Conservation (phyloP, 2,797 vertebrate genomes). For the Sternotherus odoratus region DNA sequence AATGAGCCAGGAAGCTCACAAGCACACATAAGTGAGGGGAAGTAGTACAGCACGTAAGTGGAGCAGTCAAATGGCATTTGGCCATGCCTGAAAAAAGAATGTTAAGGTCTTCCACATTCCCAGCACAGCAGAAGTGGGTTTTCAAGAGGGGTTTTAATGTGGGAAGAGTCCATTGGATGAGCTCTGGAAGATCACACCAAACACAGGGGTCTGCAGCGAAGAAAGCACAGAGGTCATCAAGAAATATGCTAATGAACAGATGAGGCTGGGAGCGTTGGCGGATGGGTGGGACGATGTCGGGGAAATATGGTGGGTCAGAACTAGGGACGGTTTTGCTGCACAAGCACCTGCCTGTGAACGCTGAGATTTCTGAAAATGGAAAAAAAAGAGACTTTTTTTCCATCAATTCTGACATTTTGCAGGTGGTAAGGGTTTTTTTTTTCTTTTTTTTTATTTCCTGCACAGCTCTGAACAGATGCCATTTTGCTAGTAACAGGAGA, state of each 20-base stretch:
- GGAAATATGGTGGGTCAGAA: not conserved
- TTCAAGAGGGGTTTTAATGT: not conserved
- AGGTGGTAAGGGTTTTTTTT: not conserved
- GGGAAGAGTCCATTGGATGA: not conserved
- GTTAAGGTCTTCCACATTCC: not conserved
- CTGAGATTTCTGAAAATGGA: not conserved
- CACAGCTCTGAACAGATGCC: not conserved
- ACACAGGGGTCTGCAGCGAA: not conserved
- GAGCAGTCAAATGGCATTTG: not conserved
- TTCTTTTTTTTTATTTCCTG: not conserved
- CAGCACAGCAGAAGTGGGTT: not conserved
- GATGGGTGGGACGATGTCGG: not conserved
- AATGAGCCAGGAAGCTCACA: not conserved
- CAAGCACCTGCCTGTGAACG: not conserved
- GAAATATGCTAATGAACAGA: not conserved
- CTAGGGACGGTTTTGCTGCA: fast-evolving
- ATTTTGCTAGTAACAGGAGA: not conserved
- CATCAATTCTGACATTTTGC: not conserved
- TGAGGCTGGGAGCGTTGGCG: not conserved
- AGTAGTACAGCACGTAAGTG: not conserved
- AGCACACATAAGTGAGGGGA: not conserved
- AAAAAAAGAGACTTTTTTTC: not conserved
- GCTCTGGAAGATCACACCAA: not conserved
- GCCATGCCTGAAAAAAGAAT: not conserved
- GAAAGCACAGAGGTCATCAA: not conserved